Base-by-base conservation (phyloP, 2,888 invertebrate species). In the Blastobasis adustella region DNA sequence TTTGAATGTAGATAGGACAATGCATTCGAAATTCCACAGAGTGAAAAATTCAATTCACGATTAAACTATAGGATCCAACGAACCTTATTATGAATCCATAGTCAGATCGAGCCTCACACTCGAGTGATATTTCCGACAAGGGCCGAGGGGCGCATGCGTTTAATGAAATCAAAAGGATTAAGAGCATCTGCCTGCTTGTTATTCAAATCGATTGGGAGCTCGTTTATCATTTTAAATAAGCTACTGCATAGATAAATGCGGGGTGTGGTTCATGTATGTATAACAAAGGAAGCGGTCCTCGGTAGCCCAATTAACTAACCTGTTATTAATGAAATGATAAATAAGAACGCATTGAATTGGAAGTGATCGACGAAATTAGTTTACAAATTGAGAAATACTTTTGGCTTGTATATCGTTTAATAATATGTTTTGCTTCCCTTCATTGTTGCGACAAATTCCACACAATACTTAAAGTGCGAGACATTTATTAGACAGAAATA, bases 81-180 rank as follows among this genome's bases (percentile, higher is more conserved):
- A 73, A 69, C 65, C 72, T 79, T 76, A 80, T 82, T 79, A 83
- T 71, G 69, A 75, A 74, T 73, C 63, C 68, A 60, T 71, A 69
- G 71, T 73, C 67, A 77, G 76, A 74, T 73, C 71, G 74, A 73
- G 74, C 69, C 71, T 76, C 67, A 67, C 74, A 73, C 77, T 81
- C 81, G 79, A 86, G 82, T 86, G 88, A 88, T 88, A 87, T 87
- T 87, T 88, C 88, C 87, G 88, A 87, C 87, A 85, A 72, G 76
- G 74, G 73, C 74, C 74, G 75, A 82, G 76, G 80, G 83, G 85
- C 80, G 86, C 87, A 86, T 85, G 87, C 83, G 81, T 85, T 86
- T 84, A 88, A 87, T 85, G 83, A 86, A 87, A 87, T 87, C 84
- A 88, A 87, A 87, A 83, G 88, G 88, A 88, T 88, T 87, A 87